Percentiles rank a stretch among this genome's conserved stretches.
phyloP scores from a whole-genome alignment of 2,797 vertebrate species.

The Crocodylus rhombifer region DNA sequence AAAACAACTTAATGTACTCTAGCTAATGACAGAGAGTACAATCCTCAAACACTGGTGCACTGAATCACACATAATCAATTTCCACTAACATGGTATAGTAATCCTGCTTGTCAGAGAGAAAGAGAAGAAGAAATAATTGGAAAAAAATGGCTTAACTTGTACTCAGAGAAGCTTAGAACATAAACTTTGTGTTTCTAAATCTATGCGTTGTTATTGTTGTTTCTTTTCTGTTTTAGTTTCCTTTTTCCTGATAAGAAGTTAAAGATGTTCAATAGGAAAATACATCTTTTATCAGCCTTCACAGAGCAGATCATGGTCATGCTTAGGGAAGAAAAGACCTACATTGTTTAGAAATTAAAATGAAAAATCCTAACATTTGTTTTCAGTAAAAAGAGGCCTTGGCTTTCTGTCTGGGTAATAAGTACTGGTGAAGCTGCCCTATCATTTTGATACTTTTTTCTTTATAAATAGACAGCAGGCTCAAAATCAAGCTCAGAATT shows the following conservation, averaged over 20 bases:
- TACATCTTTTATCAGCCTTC: neutral
- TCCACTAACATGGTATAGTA: neutral
- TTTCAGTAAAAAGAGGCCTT: conserved; percentile 11
- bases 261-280: neutral
- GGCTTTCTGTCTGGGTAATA: conserved; percentile 43
- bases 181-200: neutral
- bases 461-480: conserved; percentile 41
- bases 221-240: neutral
- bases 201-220: neutral
- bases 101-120: neutral
- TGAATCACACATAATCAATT: neutral
- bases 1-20: neutral
- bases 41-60: neutral
- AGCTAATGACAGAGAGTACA: neutral
- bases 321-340: neutral
- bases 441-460: conserved; percentile 6
- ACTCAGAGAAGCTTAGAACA: neutral
- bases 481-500: conserved; percentile 27
- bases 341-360: neutral
- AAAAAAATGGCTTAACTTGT: neutral
- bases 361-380: neutral
- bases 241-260: neutral
- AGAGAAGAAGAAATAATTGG: neutral
- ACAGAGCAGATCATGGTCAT: neutral
- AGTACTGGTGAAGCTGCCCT: conserved; percentile 37